These are phyloP conservation scores for Echinops telfairi DNA, from an alignment of 2,113 vertebrate genomes.

Conservation along the genomic window DNA sequence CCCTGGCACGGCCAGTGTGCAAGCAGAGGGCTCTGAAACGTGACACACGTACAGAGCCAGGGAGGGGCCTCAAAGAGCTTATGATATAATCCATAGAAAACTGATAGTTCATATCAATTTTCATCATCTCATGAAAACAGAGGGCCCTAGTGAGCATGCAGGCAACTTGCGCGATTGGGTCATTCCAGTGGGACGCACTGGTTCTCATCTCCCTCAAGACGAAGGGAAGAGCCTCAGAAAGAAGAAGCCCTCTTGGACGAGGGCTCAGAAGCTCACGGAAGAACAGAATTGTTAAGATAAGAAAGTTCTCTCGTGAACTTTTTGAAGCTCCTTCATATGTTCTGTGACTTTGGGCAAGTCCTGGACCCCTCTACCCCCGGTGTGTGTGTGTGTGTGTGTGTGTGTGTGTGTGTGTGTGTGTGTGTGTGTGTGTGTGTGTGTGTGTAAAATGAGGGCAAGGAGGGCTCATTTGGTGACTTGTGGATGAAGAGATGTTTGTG, in stretches of 20 bases:
- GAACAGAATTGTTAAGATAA: too few species aligned
- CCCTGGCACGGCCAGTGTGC: background rate
- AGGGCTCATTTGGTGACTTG: background rate
- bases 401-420: too few species aligned
- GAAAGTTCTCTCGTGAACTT: too few species aligned
- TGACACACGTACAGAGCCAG: background rate
- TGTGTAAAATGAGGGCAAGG: background rate
- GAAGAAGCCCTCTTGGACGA: too few species aligned
- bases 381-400: too few species aligned
- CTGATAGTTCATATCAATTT: background rate
- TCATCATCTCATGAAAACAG: background rate
- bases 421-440: too few species aligned
- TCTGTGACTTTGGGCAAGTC: background rate
- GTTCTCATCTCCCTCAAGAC: too few species aligned
- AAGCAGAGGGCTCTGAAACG: conserved; percentile 19
- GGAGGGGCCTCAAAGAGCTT: background rate
- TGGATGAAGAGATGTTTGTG: background rate
- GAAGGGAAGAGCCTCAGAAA: too few species aligned
- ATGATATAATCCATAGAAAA: background rate
- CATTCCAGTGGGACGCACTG: background rate
- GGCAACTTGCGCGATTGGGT: background rate
- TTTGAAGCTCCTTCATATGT: background rate
- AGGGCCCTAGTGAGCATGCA: fast-evolving
- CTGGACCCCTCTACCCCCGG: background rate
- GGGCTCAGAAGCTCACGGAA: too few species aligned